Conservation (phyloP, 2,113 vertebrate genomes). For the Cyanoramphus novaezelandiae region DNA sequence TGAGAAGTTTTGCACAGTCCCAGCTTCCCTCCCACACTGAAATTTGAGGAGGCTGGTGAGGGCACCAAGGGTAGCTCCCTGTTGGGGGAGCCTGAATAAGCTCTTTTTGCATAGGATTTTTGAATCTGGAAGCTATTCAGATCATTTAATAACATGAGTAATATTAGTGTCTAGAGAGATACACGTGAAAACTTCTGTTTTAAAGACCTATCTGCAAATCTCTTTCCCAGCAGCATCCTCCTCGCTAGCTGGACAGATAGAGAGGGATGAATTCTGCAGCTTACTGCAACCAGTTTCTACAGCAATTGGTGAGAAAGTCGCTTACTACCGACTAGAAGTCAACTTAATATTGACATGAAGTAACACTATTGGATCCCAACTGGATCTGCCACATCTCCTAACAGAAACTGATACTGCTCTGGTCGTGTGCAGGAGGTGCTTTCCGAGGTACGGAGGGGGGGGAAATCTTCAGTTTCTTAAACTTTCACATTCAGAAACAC, state of each 20-base stretch:
- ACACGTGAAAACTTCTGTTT: not conserved
- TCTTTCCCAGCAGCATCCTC: not conserved
- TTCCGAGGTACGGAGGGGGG: not conserved
- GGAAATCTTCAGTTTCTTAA: not conserved
- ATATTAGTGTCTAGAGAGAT: not conserved
- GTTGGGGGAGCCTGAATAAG: not conserved
- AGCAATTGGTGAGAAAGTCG: not conserved
- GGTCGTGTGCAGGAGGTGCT: not conserved
- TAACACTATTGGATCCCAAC: not conserved
- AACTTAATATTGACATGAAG: not conserved
- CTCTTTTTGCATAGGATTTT: not conserved
- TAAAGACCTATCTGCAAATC: not conserved
- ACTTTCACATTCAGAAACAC: not conserved
- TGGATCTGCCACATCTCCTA: not conserved
- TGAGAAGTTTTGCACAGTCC: rapidly evolving
- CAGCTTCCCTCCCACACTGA: not conserved
- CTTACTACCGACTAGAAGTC: not conserved
- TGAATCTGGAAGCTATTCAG: constrained; percentile 10
- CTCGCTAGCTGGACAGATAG: not conserved
- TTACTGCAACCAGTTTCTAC: not conserved
- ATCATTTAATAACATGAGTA: not conserved
- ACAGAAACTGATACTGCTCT: not conserved
- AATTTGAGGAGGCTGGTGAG: not conserved
- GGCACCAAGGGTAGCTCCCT: not conserved
- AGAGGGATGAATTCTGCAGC: not conserved